Percentiles rank a stretch among this genome's conserved stretches.
Evolutionary conservation across 2,888 invertebrate genomes (phyloP).

Genomic region (Elmis aenea): DNA sequence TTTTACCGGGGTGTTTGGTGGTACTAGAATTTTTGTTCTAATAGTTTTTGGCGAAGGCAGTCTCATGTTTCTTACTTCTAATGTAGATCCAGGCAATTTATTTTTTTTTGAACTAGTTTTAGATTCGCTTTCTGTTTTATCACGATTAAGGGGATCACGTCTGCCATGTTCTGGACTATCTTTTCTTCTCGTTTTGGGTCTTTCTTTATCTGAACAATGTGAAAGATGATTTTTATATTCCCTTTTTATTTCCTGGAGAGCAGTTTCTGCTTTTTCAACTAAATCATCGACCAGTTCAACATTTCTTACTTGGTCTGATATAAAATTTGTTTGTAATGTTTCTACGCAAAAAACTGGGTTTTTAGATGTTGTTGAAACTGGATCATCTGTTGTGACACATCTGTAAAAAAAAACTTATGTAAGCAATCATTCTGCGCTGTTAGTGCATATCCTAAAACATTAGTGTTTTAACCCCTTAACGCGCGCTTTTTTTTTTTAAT

Average conservation of each 20-base stretch:
- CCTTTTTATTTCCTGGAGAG: conserved; percentile 28
- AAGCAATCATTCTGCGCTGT: too few species aligned
- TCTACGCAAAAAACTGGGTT: too few species aligned
- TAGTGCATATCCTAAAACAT: too few species aligned
- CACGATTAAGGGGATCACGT: background rate
- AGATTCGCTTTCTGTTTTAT: background rate
- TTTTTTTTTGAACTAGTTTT: background rate
- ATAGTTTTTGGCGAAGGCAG: background rate
- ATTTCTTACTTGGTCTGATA: too few species aligned
- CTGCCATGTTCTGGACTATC: background rate
- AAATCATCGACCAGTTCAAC: conserved; percentile 31
- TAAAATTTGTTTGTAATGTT: too few species aligned
- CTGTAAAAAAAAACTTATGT: too few species aligned
- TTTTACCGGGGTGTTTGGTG: background rate
- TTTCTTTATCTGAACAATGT: background rate
- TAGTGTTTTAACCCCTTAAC: too few species aligned
- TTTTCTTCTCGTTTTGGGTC: background rate
- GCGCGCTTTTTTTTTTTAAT: too few species aligned
- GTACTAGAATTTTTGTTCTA: background rate
- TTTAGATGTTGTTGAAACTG: too few species aligned
- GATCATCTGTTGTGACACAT: too few species aligned
- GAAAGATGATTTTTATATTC: conserved; percentile 7
- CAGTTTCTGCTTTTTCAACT: conserved; percentile 29
- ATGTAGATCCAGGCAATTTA: background rate
- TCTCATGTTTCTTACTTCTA: background rate